Percentiles rank a stretch among this genome's conserved stretches.
Conservation (phyloP, 2,888 invertebrate genomes). For the Autographa gamma region DNA sequence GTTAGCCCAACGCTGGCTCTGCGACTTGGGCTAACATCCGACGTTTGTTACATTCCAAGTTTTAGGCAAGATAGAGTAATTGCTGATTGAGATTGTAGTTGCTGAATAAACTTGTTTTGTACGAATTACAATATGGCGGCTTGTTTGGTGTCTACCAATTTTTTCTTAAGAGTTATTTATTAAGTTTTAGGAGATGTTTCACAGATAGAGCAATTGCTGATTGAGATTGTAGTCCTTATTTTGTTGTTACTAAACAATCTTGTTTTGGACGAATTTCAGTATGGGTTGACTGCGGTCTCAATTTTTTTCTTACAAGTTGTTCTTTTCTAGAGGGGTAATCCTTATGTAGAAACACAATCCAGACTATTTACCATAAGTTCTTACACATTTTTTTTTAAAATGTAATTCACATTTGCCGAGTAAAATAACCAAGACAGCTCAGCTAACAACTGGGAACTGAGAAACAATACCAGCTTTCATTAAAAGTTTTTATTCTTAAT, state of each 20-base stretch:
- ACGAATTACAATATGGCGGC: too few species aligned
- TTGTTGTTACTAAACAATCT: too few species aligned
- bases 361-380: too few species aligned
- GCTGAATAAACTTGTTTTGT: too few species aligned
- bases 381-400: neutral
- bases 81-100: neutral
- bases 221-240: too few species aligned
- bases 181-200: neutral
- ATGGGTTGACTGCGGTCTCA: too few species aligned
- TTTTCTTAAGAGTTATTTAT: too few species aligned
- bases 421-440: neutral
- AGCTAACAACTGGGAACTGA: neutral
- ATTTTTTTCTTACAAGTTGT: too few species aligned
- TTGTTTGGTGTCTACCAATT: too few species aligned
- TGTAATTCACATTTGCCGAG: neutral
- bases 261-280: too few species aligned
- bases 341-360: too few species aligned
- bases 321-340: too few species aligned
- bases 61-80: neutral
- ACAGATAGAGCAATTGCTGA: neutral
- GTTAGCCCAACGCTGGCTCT: constrained; percentile 15
- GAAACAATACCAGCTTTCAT: constrained; percentile 4
- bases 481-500: neutral
- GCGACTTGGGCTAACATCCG: neutral
- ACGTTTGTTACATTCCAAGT: neutral